Percentiles rank a stretch among this genome's conserved stretches.
Evolutionary conservation across 2,113 vertebrate species (phyloP).

Genomic region (Neomonachus schauinslandi): DNA sequence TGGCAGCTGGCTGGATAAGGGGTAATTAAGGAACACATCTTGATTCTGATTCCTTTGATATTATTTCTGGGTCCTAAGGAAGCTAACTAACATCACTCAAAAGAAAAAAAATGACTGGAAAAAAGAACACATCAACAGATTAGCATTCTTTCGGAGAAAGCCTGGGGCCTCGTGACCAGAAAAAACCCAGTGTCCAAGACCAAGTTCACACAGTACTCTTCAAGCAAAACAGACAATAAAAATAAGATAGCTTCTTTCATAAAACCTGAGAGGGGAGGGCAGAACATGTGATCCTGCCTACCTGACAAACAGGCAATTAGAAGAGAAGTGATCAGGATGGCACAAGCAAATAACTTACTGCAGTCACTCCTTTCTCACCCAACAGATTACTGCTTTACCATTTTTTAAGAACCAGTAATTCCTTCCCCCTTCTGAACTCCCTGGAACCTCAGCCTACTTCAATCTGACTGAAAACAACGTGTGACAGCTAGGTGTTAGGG

Average conservation of each 20-base stretch:
- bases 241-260: constrained; percentile 18
- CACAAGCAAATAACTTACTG: not conserved
- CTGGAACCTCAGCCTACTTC: not conserved
- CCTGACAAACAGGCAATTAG: not conserved
- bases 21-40: not conserved
- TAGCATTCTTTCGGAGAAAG: not conserved
- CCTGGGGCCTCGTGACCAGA: not conserved
- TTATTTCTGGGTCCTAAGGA: not conserved
- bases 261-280: not conserved
- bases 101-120: constrained; percentile 34
- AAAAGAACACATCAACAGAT: constrained; percentile 18
- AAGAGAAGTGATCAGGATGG: not conserved
- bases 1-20: not conserved
- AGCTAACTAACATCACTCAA: not conserved
- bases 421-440: not conserved
- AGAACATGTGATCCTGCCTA: not conserved
- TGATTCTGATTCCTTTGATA: constrained; percentile 30
- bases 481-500: not conserved
- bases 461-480: not conserved
- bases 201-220: not conserved
- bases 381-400: not conserved
- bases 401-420: constrained; percentile 45
- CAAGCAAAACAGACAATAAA: constrained; percentile 3
- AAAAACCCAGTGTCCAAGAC: not conserved
- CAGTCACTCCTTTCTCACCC: not conserved